phyloP scores from a whole-genome alignment of 2,113 vertebrate species.

The Zosterops japonicus region DNA sequence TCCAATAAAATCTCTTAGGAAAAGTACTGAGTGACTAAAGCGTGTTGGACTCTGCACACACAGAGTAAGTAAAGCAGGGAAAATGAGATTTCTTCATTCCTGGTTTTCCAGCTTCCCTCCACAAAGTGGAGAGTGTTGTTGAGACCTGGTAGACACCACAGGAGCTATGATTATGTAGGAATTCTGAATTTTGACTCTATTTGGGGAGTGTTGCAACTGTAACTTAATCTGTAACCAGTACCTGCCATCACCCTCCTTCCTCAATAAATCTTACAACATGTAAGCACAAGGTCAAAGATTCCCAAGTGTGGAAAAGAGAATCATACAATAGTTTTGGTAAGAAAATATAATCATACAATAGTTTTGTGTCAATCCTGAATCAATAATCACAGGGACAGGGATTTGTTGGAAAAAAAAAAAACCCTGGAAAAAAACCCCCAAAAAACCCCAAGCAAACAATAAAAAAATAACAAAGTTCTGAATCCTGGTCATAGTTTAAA shows the following conservation, averaged over 20 bases:
- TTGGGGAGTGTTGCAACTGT: not conserved
- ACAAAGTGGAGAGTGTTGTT: rapidly evolving
- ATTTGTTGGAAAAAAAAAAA: not conserved
- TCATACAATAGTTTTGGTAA: not conserved
- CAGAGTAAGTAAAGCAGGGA: rapidly evolving
- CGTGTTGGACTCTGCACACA: not conserved
- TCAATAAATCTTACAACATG: not conserved
- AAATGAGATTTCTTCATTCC: not conserved
- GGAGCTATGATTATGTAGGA: not conserved
- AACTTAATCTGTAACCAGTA: not conserved
- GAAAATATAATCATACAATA: not conserved
- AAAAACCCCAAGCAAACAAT: rapidly evolving
- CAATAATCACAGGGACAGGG: not conserved
- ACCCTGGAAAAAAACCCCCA: not conserved
- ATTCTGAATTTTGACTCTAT: not conserved
- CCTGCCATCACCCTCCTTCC: not conserved
- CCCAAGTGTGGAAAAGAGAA: not conserved
- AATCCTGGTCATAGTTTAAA: not conserved
- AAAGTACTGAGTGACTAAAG: not conserved
- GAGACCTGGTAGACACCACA: rapidly evolving
- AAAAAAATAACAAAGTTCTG: not conserved
- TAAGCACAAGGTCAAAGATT: not conserved
- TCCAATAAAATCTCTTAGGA: not conserved
- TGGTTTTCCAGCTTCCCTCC: not conserved
- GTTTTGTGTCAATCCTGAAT: not conserved